Base-by-base conservation (phyloP, 2,888 invertebrate genomes). In the Cyrtodaria siliqua region DNA sequence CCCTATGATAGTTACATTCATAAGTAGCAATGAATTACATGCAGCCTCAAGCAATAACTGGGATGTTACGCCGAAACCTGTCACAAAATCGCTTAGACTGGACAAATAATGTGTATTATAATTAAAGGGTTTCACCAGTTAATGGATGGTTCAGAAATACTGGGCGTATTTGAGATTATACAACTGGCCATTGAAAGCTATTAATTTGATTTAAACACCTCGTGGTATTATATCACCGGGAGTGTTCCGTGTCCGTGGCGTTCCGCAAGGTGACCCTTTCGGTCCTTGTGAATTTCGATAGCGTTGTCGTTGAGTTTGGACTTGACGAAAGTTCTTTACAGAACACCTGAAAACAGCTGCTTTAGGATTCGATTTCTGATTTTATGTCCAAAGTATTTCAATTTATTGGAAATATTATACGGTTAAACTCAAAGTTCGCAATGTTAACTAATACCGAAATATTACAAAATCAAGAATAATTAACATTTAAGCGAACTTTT, bases 161-260 rank as follows among this genome's bases (percentile, higher is more conserved):
- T 3, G 75, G 72, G 79, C 64, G 79, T 71, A 27, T 47, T 57
- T 33, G n/a, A 49, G 23, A 67, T 76, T 72, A 80, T 72, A 72
- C 76, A 72, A 75, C 69, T 72, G 72, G 47, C 76, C 69, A 67
- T 33, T 63, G 66, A 72, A 66, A 64, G 72, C 72, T 50, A 72
- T 80, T 76, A 80, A 80, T 69, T 69, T 69, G 64, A 76, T 80
- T 80, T 64, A 72, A 73, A 72, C 72, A 79, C 64, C 52, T 64
- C 63, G 42, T 71, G 47, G 38, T 55, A 55, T 79, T 75, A 75
- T 73, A 64, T 76, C 76, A 75, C 57, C 26, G 55, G 40, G 57
- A 38, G 40, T 33, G 56, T 60, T 50, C 27, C 47, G 49, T 57
- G 62, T 40, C 38, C 24, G 24, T 24, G 57, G 76, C 57, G 69